These are phyloP conservation scores for Laticauda laticaudata DNA, from an alignment of 2,113 vertebrate species.

Conservation along the genomic window DNA sequence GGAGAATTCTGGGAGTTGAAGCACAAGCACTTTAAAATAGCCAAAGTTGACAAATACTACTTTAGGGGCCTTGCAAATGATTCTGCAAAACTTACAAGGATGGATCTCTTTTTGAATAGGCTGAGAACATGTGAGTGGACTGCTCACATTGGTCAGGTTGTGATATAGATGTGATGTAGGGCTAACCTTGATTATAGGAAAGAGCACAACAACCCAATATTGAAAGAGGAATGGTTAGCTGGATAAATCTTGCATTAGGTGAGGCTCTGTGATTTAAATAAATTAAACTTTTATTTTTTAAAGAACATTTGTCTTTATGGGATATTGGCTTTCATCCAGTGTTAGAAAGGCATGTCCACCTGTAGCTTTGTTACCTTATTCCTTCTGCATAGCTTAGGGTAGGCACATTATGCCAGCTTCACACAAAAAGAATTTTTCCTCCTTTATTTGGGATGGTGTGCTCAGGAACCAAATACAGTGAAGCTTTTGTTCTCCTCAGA, in stretches of 20 bases:
- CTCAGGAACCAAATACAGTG: not conserved
- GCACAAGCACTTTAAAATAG: not conserved
- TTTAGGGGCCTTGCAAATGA: not conserved
- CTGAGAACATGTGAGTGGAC: not conserved
- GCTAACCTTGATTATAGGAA: not conserved
- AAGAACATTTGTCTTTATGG: not conserved
- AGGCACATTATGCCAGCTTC: not conserved
- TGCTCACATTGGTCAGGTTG: not conserved
- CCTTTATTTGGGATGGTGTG: not conserved
- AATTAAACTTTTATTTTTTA: not conserved
- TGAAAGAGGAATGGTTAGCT: not conserved
- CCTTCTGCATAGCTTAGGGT: not conserved
- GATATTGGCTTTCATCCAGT: not conserved
- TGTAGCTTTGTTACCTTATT: not conserved
- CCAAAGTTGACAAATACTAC: not conserved
- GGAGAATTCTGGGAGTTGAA: not conserved
- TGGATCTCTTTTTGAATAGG: not conserved
- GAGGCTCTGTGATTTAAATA: not conserved
- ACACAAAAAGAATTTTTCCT: not conserved
- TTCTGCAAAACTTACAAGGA: not conserved
- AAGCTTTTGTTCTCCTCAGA: not conserved
- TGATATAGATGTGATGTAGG: not conserved
- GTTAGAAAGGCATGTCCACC: not conserved
- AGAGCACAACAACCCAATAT: not conserved
- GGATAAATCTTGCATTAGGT: not conserved